Percentiles rank a stretch among this genome's conserved stretches.
Conservation (phyloP, 2,888 invertebrate genomes). For the Ophion costatus region DNA sequence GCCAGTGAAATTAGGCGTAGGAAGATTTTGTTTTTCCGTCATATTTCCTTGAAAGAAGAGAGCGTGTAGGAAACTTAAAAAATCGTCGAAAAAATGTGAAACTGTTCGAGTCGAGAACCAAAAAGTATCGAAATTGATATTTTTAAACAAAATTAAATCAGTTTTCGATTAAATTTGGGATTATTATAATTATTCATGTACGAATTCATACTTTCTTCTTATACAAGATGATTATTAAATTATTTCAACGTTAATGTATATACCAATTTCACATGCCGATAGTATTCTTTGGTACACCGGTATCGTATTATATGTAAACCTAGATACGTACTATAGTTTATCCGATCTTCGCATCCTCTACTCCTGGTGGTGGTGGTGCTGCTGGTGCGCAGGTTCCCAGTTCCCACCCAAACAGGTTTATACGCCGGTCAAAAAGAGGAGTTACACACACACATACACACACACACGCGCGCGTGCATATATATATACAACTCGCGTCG, state of each 20-base stretch:
- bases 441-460: conserved; percentile 15
- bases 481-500: conserved; percentile 14
- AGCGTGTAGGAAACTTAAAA: too few species aligned
- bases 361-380: conserved; percentile 50
- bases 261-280: not conserved
- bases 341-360: conserved; percentile 47
- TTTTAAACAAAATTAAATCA: too few species aligned
- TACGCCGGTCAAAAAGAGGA: conserved; percentile 61
- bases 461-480: not conserved
- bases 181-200: too few species aligned
- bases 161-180: too few species aligned
- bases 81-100: too few species aligned
- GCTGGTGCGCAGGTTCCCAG: conserved; percentile 59
- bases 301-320: conserved; percentile 9
- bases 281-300: not conserved
- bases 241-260: not conserved
- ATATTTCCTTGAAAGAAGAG: too few species aligned
- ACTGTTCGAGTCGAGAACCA: too few species aligned
- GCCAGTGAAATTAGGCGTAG: too few species aligned
- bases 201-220: too few species aligned
- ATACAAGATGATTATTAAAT: not conserved
- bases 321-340: conserved; percentile 46
- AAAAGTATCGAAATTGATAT: too few species aligned
- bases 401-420: conserved; percentile 67
- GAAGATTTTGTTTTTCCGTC: too few species aligned